Evolutionary conservation across 2,113 vertebrate genomes (phyloP).

Genomic region (Cynoglossus semilaevis): DNA sequence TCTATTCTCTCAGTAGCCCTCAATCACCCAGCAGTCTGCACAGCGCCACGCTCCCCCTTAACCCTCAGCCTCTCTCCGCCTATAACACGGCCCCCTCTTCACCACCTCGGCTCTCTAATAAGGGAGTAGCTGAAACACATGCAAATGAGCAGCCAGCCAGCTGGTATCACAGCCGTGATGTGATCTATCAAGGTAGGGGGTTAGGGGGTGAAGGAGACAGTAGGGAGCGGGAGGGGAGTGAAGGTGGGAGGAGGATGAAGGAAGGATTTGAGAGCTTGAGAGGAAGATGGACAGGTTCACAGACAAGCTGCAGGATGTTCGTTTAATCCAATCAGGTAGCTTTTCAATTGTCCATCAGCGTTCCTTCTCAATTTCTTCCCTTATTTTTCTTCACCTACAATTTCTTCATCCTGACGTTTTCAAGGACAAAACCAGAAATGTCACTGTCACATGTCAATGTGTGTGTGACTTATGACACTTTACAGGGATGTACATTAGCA

Average conservation of each 20-base stretch:
- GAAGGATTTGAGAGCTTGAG: constrained; percentile 26
- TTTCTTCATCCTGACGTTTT: constrained; percentile 16
- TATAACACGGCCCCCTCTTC: constrained; percentile 27
- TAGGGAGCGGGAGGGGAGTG: constrained; percentile 11
- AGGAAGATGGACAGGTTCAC: constrained; percentile 46
- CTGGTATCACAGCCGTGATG: constrained; percentile 76
- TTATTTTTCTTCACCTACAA: constrained; percentile 1
- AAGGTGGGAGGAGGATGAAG: constrained; percentile 19
- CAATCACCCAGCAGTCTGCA: constrained; percentile 30
- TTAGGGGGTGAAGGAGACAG: constrained; percentile 64
- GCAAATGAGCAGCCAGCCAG: constrained; percentile 77
- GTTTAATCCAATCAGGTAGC: constrained; percentile 30
- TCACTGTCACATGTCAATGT: too few species aligned
- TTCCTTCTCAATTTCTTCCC: constrained; percentile 1
- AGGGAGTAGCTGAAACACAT: constrained; percentile 70
- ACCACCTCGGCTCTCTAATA: constrained; percentile 55
- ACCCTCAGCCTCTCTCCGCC: constrained; percentile 35
- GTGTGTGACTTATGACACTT: constrained; percentile 34
- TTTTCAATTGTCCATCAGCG: constrained; percentile 20
- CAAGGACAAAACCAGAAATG: constrained; percentile 47
- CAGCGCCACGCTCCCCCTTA: constrained; percentile 13
- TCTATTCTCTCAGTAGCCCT: constrained; percentile 19
- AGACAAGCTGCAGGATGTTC: constrained; percentile 33
- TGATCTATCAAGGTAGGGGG: constrained; percentile 76
- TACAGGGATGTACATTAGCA: constrained; percentile 35